Conservation (phyloP, 2,113 vertebrate species). For the Solea senegalensis region DNA sequence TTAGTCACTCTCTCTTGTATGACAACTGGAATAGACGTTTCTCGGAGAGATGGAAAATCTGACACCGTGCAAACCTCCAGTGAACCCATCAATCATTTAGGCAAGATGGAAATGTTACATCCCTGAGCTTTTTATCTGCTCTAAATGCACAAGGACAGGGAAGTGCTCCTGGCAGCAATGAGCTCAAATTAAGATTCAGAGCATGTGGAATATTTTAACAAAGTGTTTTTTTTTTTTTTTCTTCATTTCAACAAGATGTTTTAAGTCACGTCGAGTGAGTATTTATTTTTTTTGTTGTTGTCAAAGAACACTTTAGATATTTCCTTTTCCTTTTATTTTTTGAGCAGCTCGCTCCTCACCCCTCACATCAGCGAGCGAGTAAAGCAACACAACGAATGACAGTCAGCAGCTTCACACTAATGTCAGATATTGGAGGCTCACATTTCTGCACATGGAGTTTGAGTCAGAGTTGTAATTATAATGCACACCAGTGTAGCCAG, state of each 20-base stretch:
- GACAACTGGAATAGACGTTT: slow-evolving; percentile 75
- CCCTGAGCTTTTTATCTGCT: slow-evolving; percentile 47
- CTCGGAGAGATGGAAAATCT: slow-evolving; percentile 74
- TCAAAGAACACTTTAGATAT: neutral
- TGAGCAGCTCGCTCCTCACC: neutral
- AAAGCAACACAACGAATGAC: neutral
- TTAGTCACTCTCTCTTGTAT: slow-evolving; percentile 56
- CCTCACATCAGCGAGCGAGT: neutral
- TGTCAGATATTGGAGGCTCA: neutral
- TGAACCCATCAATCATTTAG: slow-evolving; percentile 76
- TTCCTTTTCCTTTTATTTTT: slow-evolving; percentile 2
- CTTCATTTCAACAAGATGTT: slow-evolving; percentile 10
- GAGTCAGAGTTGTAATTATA: neutral
- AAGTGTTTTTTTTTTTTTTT: neutral
- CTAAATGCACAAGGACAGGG: slow-evolving; percentile 62
- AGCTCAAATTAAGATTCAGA: slow-evolving; percentile 48
- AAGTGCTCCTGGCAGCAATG: slow-evolving; percentile 35
- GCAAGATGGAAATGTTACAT: slow-evolving; percentile 64
- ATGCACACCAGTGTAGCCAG: neutral
- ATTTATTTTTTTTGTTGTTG: neutral
- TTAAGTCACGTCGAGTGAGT: neutral
- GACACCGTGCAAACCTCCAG: slow-evolving; percentile 68
- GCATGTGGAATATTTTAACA: slow-evolving; percentile 29
- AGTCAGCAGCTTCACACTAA: neutral
- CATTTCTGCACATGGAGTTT: neutral